These are phyloP conservation scores for Mythimna albipuncta DNA, from an alignment of 2,888 invertebrate species.

Conservation along the genomic window DNA sequence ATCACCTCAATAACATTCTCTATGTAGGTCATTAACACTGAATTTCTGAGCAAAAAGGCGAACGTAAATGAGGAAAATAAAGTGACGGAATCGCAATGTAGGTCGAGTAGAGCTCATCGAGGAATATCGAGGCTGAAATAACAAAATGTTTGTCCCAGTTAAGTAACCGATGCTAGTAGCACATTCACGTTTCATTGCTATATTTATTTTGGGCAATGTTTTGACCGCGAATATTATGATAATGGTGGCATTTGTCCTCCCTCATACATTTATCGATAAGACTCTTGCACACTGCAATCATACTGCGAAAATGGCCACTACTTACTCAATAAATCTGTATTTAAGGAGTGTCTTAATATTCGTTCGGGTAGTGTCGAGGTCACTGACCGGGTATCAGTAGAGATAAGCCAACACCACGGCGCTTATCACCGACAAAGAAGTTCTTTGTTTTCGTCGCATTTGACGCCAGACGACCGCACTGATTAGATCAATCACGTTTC, in stretches of 20 bases:
- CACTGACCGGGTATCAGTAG: slow-evolving; percentile 85
- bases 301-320: slow-evolving; percentile 16
- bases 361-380: slow-evolving; percentile 78
- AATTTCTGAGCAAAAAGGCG: slow-evolving; percentile 78
- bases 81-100: slow-evolving; percentile 73
- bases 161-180: slow-evolving; percentile 68
- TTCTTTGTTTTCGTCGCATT: slow-evolving; percentile 87
- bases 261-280: background rate
- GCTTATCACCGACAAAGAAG: slow-evolving; percentile 86
- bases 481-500: slow-evolving; percentile 81
- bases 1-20: slow-evolving; percentile 60
- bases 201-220: slow-evolving; percentile 52
- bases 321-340: slow-evolving; percentile 55
- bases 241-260: background rate
- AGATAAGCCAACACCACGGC: slow-evolving; percentile 85
- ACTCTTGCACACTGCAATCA: slow-evolving; percentile 13
- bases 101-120: slow-evolving; percentile 77
- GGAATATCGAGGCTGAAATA: slow-evolving; percentile 77
- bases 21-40: slow-evolving; percentile 87
- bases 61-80: slow-evolving; percentile 83
- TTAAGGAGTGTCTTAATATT: slow-evolving; percentile 66
- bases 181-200: slow-evolving; percentile 49
- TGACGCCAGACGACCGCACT: slow-evolving; percentile 74
- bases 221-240: slow-evolving; percentile 20
- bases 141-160: slow-evolving; percentile 73